phyloP scores from a whole-genome alignment of 2,888 invertebrate species.

The Tenthredo amoena region DNA sequence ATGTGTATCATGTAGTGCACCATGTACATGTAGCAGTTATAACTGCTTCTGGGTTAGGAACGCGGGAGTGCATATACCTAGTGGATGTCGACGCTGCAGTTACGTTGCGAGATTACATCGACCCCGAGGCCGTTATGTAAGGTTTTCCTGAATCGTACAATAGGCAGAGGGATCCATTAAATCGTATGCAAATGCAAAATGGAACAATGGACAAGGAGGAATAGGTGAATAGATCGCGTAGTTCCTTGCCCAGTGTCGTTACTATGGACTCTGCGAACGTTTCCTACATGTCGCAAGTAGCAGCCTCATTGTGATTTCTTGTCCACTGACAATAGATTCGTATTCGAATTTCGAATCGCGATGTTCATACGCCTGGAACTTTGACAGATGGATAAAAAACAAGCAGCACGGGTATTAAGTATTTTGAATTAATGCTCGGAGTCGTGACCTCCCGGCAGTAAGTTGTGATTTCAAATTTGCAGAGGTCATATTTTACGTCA shows the following conservation, averaged over 20 bases:
- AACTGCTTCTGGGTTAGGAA: conserved; percentile 30
- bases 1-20: neutral
- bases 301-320: conserved; percentile 36
- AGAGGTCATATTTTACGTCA: conserved; percentile 17
- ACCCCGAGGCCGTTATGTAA: conserved; percentile 65
- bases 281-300: conserved; percentile 63
- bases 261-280: conserved; percentile 60
- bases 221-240: conserved; percentile 49
- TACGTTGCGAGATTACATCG: conserved; percentile 53
- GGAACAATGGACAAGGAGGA: conserved; percentile 65
- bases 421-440: conserved; percentile 14
- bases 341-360: conserved; percentile 1
- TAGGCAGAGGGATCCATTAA: conserved; percentile 68
- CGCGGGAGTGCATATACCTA: neutral
- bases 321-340: conserved; percentile 7
- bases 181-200: conserved; percentile 68
- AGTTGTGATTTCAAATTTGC: conserved; percentile 39
- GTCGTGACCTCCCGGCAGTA: conserved; percentile 6
- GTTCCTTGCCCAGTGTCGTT: conserved; percentile 44
- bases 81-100: conserved; percentile 24
- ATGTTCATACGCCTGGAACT: neutral
- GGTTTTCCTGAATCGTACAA: conserved; percentile 66
- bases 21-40: neutral
- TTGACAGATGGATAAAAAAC: neutral
- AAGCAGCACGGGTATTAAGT: neutral